Percentiles rank a stretch among this genome's conserved stretches.
phyloP scores from a whole-genome alignment of 2,797 vertebrate genomes.

The Malurus leucopterus region DNA sequence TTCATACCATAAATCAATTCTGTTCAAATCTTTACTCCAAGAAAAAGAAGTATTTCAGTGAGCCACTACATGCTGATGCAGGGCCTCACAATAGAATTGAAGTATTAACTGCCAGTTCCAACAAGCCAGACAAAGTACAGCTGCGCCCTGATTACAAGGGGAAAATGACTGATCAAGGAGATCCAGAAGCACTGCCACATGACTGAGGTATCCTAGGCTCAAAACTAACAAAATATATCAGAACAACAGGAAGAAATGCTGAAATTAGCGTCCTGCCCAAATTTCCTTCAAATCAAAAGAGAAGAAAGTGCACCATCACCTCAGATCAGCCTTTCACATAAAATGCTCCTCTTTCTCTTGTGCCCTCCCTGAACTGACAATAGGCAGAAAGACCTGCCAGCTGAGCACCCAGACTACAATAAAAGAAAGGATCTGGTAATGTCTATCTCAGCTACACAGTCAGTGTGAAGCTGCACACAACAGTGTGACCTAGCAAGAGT shows the following conservation, averaged over 20 bases:
- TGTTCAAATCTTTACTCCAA: background rate
- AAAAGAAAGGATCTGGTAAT: background rate
- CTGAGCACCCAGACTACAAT: background rate
- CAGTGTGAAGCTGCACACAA: background rate
- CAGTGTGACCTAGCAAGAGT: background rate
- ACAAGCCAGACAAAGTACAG: background rate
- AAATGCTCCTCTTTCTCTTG: background rate
- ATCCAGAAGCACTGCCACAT: background rate
- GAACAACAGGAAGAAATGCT: background rate
- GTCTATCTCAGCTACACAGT: background rate
- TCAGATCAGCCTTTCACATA: background rate
- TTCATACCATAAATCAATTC: background rate
- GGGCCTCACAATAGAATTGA: background rate
- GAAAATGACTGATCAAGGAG: background rate
- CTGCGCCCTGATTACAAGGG: background rate
- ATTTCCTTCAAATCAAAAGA: background rate
- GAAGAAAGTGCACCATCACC: background rate
- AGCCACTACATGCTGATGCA: background rate
- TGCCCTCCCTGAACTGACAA: background rate
- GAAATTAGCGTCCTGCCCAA: background rate
- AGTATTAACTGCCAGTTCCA: background rate
- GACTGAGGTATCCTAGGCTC: background rate
- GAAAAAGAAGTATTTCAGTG: background rate
- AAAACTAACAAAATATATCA: background rate
- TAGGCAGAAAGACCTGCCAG: too few relatives aligned